Conservation (phyloP, 2,113 vertebrate genomes). For the Scomber scombrus region DNA sequence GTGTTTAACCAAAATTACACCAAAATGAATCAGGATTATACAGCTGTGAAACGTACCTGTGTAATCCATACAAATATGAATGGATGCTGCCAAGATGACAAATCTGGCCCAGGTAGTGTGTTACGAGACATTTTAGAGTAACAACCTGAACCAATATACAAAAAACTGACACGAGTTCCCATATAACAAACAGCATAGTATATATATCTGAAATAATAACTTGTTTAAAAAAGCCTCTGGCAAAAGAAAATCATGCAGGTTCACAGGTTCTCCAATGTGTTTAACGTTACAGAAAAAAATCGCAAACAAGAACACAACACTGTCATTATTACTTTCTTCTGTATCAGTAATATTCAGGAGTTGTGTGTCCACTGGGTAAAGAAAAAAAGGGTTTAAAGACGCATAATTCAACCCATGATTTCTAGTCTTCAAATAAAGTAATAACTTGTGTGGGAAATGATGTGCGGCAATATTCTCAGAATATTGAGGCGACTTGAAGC, state of each 20-base stretch:
- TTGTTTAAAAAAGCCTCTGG: neutral
- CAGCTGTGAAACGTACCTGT: conserved; percentile 56
- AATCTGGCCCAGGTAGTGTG: conserved; percentile 25
- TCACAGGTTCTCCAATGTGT: neutral
- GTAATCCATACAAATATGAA: conserved; percentile 34
- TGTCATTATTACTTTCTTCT: neutral
- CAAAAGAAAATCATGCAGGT: neutral
- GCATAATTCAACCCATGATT: neutral
- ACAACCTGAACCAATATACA: neutral
- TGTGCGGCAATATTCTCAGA: conserved; percentile 39
- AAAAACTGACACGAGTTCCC: neutral
- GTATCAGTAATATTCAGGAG: neutral
- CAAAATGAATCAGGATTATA: neutral
- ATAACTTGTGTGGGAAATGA: conserved; percentile 47
- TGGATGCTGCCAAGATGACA: conserved; percentile 32
- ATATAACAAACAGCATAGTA: neutral
- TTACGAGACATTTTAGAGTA: neutral
- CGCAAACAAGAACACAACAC: neutral
- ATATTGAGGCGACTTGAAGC: conserved; percentile 28
- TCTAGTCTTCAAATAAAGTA: conserved; percentile 26
- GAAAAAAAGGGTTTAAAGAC: neutral
- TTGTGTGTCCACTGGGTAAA: conserved; percentile 2
- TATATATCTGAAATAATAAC: neutral
- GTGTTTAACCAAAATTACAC: neutral
- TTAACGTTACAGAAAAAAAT: neutral